phyloP scores from a whole-genome alignment of 1,140 invertebrate species.

The Tetramorium parvispinum region DNA sequence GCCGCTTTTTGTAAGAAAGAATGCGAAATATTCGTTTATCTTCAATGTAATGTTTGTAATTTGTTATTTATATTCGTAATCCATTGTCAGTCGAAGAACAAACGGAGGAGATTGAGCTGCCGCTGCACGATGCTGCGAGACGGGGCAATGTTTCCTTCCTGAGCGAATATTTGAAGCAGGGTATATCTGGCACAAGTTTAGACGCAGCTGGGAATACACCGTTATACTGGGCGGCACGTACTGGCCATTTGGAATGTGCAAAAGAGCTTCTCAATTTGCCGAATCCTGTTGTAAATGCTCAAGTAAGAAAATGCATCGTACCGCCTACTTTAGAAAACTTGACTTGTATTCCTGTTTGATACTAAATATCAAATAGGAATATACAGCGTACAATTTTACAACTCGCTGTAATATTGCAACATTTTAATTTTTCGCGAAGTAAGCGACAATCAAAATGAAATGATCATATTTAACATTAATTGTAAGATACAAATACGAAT shows the following conservation, averaged over 20 bases:
- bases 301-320: constrained; percentile 75
- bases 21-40: background rate
- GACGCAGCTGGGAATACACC: constrained; percentile 90
- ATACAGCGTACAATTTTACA: background rate
- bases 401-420: background rate
- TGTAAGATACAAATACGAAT: background rate
- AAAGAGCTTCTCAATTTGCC: constrained; percentile 84
- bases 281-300: constrained; percentile 84
- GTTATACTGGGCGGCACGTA: constrained; percentile 90
- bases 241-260: constrained; percentile 87
- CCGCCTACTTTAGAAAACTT: background rate
- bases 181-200: constrained; percentile 89
- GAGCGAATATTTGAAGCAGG: constrained; percentile 88
- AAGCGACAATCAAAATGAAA: background rate
- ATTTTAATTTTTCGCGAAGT: background rate
- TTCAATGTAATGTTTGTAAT: background rate
- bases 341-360: background rate
- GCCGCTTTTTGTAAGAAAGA: constrained; percentile 88
- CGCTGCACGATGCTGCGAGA: constrained; percentile 90
- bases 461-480: background rate
- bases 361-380: background rate
- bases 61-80: background rate
- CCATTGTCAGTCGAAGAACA: constrained; percentile 87
- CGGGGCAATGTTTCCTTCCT: constrained; percentile 89
- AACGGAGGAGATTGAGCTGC: constrained; percentile 88